Percentiles rank a stretch among this genome's conserved stretches.
Evolutionary conservation across 2,797 vertebrate genomes (phyloP).

Genomic region (Megaceryle alcyon): DNA sequence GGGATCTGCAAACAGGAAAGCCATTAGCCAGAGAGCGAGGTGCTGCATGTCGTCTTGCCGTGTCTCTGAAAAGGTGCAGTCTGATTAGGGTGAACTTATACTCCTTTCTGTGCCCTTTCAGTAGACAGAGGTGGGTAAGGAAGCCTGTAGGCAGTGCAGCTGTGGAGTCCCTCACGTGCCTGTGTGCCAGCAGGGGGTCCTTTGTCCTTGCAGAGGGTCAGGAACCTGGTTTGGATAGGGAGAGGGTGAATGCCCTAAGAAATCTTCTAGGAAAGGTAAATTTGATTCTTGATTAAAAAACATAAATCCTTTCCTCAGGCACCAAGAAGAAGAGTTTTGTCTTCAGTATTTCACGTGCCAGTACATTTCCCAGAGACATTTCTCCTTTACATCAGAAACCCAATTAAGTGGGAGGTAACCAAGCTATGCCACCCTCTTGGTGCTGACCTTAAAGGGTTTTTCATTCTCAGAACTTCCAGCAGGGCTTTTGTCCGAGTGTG

Average conservation of each 20-base stretch:
- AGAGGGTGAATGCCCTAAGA: neutral
- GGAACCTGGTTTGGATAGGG: rapidly evolving
- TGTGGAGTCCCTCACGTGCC: neutral
- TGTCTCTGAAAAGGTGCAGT: neutral
- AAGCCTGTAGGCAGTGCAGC: neutral
- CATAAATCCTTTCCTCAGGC: neutral
- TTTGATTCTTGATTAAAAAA: neutral
- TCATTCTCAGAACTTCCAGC: neutral
- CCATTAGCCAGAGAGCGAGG: neutral
- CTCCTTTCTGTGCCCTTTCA: neutral
- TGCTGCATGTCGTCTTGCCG: neutral
- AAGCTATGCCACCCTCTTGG: rapidly evolving
- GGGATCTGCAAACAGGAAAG: neutral
- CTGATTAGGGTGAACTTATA: rapidly evolving
- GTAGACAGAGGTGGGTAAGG: neutral
- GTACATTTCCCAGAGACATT: neutral
- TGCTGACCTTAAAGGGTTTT: neutral
- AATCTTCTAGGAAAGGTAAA: neutral
- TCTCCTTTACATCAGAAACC: neutral
- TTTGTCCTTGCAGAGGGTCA: neutral
- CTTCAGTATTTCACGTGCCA: neutral
- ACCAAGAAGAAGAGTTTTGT: neutral
- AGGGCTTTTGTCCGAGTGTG: neutral
- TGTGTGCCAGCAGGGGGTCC: rapidly evolving
- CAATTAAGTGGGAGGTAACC: neutral